These are phyloP conservation scores for Drosophila seguyi DNA, from an alignment of 1,140 invertebrate genomes.

Conservation along the genomic window DNA sequence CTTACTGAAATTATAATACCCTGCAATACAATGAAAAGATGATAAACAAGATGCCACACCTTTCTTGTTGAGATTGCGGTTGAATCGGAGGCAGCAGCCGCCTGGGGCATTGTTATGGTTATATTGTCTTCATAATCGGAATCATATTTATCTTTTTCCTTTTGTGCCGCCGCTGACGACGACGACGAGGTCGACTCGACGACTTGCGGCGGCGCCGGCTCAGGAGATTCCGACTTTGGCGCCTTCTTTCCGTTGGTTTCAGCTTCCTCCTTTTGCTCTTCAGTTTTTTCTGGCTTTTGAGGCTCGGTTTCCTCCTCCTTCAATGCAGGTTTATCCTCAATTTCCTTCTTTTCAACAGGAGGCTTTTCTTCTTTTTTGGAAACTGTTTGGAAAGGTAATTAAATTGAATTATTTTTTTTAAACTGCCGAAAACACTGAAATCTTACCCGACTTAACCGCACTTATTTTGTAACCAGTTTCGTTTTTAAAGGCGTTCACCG, in stretches of 20 bases:
- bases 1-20: too few species aligned
- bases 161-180: slow-evolving; percentile 42
- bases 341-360: slow-evolving; percentile 27
- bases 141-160: slow-evolving; percentile 84
- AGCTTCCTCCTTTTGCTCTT: slow-evolving; percentile 12
- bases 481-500: slow-evolving; percentile 95
- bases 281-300: slow-evolving; percentile 9
- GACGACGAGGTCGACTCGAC: not conserved
- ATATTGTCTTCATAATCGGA: slow-evolving; percentile 87
- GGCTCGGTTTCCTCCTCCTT: slow-evolving; percentile 9
- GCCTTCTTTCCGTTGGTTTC: slow-evolving; percentile 40
- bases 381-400: not conserved
- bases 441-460: slow-evolving; percentile 57
- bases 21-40: too few species aligned
- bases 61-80: slow-evolving; percentile 19
- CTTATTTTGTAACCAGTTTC: slow-evolving; percentile 91
- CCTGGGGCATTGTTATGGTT: slow-evolving; percentile 86
- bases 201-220: slow-evolving; percentile 6
- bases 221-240: slow-evolving; percentile 26
- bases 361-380: slow-evolving; percentile 41
- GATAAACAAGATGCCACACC: slow-evolving; percentile 14
- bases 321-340: slow-evolving; percentile 15
- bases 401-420: not conserved
- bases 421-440: fast-evolving
- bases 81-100: slow-evolving; percentile 27